phyloP scores from a whole-genome alignment of 2,113 vertebrate species.

The Chaenogobius annularis region DNA sequence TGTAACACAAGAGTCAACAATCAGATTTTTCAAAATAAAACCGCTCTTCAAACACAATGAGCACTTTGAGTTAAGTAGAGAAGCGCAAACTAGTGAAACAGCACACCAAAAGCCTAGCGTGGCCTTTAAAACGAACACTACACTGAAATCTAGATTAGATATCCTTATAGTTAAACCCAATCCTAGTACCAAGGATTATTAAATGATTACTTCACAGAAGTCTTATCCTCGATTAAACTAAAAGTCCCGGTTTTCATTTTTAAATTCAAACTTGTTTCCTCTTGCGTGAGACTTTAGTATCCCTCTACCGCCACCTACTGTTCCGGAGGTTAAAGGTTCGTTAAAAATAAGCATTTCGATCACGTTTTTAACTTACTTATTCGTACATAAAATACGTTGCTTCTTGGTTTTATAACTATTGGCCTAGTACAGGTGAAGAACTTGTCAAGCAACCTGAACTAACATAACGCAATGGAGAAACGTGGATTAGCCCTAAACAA shows the following conservation, averaged over 20 bases:
- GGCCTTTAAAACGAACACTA: not conserved
- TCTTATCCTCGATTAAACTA: not conserved
- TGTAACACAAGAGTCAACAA: conserved; percentile 5
- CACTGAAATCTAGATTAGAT: not conserved
- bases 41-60: not conserved
- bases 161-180: not conserved
- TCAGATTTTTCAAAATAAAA: not conserved
- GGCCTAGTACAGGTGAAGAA: not conserved
- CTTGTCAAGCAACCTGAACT: too few relatives aligned
- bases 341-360: not conserved
- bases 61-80: not conserved
- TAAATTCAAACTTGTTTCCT: not conserved
- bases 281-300: too few relatives aligned
- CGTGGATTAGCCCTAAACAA: too few relatives aligned
- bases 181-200: too few relatives aligned
- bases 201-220: not conserved
- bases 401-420: not conserved
- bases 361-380: not conserved
- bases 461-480: too few relatives aligned
- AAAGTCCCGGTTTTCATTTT: not conserved
- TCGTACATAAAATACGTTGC: not conserved
- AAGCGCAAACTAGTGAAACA: not conserved
- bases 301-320: not conserved
- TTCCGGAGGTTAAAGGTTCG: not conserved
- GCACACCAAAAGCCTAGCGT: not conserved